These are phyloP conservation scores for Puffinus mauretanicus DNA, from an alignment of 2,113 vertebrate species.

Conservation along the genomic window DNA sequence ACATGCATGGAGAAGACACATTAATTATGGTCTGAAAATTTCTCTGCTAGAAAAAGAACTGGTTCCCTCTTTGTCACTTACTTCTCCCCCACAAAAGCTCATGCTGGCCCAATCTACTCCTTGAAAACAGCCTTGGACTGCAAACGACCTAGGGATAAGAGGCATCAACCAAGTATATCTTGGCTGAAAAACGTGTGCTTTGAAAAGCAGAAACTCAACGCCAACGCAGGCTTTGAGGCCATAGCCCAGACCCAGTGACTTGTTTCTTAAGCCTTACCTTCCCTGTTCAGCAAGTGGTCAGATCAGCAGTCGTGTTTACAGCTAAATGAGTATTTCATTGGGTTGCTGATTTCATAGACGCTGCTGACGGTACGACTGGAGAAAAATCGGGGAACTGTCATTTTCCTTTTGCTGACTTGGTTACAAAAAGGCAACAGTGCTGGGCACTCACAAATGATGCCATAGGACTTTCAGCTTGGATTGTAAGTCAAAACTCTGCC, in stretches of 20 bases:
- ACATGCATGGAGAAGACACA: not conserved
- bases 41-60: not conserved
- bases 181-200: not conserved
- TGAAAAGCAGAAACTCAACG: not conserved
- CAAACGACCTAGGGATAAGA: not conserved
- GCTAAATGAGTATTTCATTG: rapidly evolving
- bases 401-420: not conserved
- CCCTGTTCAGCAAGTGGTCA: not conserved
- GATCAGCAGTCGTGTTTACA: not conserved
- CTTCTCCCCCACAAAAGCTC: not conserved
- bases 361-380: rapidly evolving
- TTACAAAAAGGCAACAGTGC: not conserved
- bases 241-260: not conserved
- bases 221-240: not conserved
- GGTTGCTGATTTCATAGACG: not conserved
- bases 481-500: not conserved
- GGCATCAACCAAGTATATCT: not conserved
- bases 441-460: not conserved
- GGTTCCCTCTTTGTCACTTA: not conserved
- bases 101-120: not conserved
- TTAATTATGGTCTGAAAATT: not conserved
- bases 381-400: not conserved
- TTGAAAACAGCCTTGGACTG: not conserved
- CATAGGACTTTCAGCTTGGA: not conserved
- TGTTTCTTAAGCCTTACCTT: not conserved